Base-by-base conservation (phyloP, 2,113 vertebrate genomes). In the Lates calcarifer region DNA sequence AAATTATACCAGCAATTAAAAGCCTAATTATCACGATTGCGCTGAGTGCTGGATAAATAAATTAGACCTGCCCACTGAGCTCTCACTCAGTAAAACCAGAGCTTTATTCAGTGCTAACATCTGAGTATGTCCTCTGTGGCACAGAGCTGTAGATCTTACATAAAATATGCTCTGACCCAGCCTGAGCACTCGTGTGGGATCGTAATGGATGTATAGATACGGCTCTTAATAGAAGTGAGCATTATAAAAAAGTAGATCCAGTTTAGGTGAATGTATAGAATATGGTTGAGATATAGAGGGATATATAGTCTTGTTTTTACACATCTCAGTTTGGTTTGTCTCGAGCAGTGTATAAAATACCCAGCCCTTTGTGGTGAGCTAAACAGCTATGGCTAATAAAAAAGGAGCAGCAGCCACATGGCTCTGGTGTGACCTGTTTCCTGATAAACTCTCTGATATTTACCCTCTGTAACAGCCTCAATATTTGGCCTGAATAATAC, bases 401-500 rank as follows among this genome's bases (percentile, higher is more conserved):
- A 49, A 45, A 61, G n/a, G 63, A 70, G 35, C 49, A 20, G 15
- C 55, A 65, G 51, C 49, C 41, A 26, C 68, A 39, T 45, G 66
- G 58, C 43, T 79, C 43, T 55, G 60, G 24, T 89, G 87, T 92
- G 89, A 89, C 76, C 75, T 75, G 80, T 35, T 85, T 90, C 67
- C 75, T 67, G 86, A 85, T 91, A 56, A 85, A 82, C 85, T 84
- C 66, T 57, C 62, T 91, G 89, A 79, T 81, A 90, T 92, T 92
- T 90, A 67, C 83, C 63, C 65, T 77, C 69, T 41, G 41, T 63
- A 74, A 83, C 82, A 72, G 64, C 31, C 62, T 78, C 74, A 28
- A 58, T 81, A 35, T 87, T 82, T 74, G 62, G 12, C 56, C 86
- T 93, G 88, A 94, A 92, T 93, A 90, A 93, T 81, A 82, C 86